Evolutionary conservation across 2,888 invertebrate species (phyloP).

Genomic region (Augochlorella aurata): DNA sequence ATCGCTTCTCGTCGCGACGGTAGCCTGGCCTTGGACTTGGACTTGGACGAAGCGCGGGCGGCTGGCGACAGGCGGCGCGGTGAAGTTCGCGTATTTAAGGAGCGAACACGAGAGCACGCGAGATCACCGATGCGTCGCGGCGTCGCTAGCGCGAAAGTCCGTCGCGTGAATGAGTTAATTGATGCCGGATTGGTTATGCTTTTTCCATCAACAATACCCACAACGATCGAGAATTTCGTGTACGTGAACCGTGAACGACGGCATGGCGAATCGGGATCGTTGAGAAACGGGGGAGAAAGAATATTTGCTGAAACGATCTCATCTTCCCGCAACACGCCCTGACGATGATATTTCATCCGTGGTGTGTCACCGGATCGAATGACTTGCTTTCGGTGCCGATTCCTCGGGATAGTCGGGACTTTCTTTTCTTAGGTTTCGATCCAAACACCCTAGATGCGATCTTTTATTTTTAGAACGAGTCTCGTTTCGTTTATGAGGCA

Average conservation of each 20-base stretch:
- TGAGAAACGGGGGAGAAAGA: background rate
- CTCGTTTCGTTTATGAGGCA: no score
- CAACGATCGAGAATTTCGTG: slow-evolving; percentile 28
- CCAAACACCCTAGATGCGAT: background rate
- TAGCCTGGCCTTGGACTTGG: no score
- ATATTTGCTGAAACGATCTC: slow-evolving; percentile 38
- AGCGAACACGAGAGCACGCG: slow-evolving; percentile 22
- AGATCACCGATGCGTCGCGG: background rate
- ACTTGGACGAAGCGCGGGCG: background rate
- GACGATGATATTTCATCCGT: slow-evolving; percentile 37
- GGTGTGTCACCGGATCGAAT: background rate
- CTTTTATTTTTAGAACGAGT: background rate
- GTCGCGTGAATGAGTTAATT: slow-evolving; percentile 59
- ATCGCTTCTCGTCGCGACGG: no score
- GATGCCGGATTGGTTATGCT: slow-evolving; percentile 21
- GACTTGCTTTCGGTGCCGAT: background rate
- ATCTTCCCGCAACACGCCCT: background rate
- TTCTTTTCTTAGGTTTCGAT: slow-evolving; percentile 12
- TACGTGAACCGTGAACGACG: slow-evolving; percentile 54
- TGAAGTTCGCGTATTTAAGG: slow-evolving; percentile 14
- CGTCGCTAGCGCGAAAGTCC: slow-evolving; percentile 41
- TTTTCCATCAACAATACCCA: slow-evolving; percentile 26
- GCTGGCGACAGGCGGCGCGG: background rate
- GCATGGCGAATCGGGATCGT: slow-evolving; percentile 4
- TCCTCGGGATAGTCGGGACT: background rate